Base-by-base conservation (phyloP, 35 echinoderm and acorn worm genomes). In the Antedon bifida region DNA sequence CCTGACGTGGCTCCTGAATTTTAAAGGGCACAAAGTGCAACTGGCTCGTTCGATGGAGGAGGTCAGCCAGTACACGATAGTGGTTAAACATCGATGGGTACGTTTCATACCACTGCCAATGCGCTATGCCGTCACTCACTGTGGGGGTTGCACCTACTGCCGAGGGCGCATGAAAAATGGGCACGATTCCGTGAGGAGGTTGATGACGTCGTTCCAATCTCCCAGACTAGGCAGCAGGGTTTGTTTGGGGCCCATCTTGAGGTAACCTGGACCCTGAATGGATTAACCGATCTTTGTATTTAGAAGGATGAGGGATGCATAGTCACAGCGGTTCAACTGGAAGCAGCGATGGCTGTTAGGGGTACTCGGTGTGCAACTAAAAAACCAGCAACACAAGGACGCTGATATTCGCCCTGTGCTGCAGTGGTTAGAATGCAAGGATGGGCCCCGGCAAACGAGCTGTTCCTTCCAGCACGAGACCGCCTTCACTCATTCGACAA, bases 41-140 rank as follows among this genome's bases (percentile, higher is more conserved):
- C 82, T 89, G 23, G 87, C 74, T 32, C 23, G 82, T 23, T 89
- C 82, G 87, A 76, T 89, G 0, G 87, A 89, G 33, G 87, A 89
- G 31, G 36, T 89, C 5, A 89, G 87, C 39, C 87, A 89, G 32
- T 89, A 84, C 32, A 81, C 84, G 42, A 89, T 89, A 82, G 44
- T 36, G 11, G 30, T 89, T 13, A 14, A 85, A 33, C 82, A 89
- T 42, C 82, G 87, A 17, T 21, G 31, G 87, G 82, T 16, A 30
- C 46, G 17, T 31, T 38, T 32, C 81, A 89, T 34, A 74, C 82
- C 45, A 89, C 84, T 51, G 82, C 87, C 7, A 82, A 89, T 34
- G 74, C 82, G 26, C 36, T 84, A 33, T 89, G 75, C 29, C 51
- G 51, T 1, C 30, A 8, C 75, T 39, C 32, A 30, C 5, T 84